Base-by-base conservation (phyloP, 2,888 invertebrate species). In the Synergus japonicus region DNA sequence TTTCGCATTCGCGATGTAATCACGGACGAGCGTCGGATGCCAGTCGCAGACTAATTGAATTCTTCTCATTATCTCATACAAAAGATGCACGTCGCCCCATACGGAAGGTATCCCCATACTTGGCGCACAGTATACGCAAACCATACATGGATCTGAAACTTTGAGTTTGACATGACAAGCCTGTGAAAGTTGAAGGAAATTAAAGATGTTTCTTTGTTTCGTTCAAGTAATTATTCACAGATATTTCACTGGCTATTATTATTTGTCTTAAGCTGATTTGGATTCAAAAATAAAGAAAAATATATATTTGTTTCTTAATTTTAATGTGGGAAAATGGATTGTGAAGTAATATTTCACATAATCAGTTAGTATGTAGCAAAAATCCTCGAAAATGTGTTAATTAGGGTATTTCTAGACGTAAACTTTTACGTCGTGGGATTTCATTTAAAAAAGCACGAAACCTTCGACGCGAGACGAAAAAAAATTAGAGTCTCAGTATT, bases 11-110 rank as follows among this genome's bases (percentile, higher is more conserved):
- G 63, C 66, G 43, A 58, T 44, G 77, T 77, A 83, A 83, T 81
- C 80, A 67, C 64, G 67, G 73, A 69, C 80, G 69, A 77, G 77
- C 77, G 69, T 81, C 78, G 82, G 78, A 78, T 78, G 84, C 83
- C 84, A 81, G 54, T 81, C 83, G 78, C 81, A 80, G 83, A 81
- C 84, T 84, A 84, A 84, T 84, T 80, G 81, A 81, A 84, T 84
- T 80, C 79, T 80, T 83, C 81, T 84, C 84, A 78, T 84, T 84
- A 84, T 81, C 81, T 78, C 80, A 29, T 79, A 81, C 84, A 81
- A 83, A 84, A 81, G 84, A 80, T 83, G 80, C 79, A 10, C 67
- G 77, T 69, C 78, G 79, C 77, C 78, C 22, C 8, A 46, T 69
- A 69, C 46, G 46, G 46, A 69, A 69, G 46, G 29, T 69, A 69